Evolutionary conservation across 1,140 invertebrate genomes (phyloP), one percentile per base, ranked within the genome.

Genomic region (Musca domestica): DNA sequence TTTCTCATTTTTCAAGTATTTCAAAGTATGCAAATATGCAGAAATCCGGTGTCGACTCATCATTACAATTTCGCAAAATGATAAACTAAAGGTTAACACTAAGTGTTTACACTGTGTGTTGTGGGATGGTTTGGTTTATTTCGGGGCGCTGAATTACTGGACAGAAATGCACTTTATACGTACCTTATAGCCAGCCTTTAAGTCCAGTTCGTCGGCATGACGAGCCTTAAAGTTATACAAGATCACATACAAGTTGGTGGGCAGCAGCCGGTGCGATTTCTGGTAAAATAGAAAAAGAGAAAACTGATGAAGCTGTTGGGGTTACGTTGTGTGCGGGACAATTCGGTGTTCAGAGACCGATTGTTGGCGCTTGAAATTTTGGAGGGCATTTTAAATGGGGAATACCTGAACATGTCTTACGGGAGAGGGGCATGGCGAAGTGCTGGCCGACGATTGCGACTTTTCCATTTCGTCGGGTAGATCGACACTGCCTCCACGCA

Each of bases 221-320:
- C 95, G 87, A 1, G 94, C 92, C 77, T 94, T 93, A 82, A 97
- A 98, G 82, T 97, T 96, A 85, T 98, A 98, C 14, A 98, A 85
- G 23, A 96, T 94, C 46, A 98, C 95, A 83, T 96, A 98, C 14
- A 96, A 85, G 78, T 96, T 96, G 19, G 94, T 95, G 7, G 94
- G 93, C 64, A 95, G 85, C 41, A 96, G 84, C 23, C 92, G 87
- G 83, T 94, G 91, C 41, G 91, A 89, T 83, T 94, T 94, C 90
- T 93, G 56, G 27, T n/a, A 20, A 19, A 56, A 58, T 25, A 34
- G 15, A 22, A 66, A n/a, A 66, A 54, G 25, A 17, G 19, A 20
- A 52, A 5, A 66, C n/a, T 17, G 9, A 46, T 63, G 9, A 47
- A 19, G 25, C 15, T 61, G 34, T 51, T 51, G 0, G 1, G 3